Conservation (phyloP, 1,140 invertebrate genomes). For the Euglossa dilemma region DNA sequence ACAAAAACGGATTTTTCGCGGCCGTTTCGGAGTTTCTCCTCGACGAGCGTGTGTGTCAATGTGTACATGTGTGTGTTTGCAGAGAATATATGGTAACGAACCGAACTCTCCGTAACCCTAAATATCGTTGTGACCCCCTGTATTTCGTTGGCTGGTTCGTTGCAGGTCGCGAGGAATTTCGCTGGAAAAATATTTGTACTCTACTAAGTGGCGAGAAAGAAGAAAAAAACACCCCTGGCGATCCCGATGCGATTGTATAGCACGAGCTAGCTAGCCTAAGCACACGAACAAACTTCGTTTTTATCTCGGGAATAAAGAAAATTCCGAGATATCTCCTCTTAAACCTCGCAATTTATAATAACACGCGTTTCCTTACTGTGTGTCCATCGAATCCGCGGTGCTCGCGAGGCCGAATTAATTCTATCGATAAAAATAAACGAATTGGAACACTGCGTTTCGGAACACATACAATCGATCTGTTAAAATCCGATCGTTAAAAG, state of each 20-base stretch:
- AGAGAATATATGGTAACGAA: not conserved
- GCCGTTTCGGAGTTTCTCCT: constrained; percentile 7
- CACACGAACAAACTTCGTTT: too few species aligned
- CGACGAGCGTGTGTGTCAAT: not conserved
- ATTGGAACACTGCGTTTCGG: too few species aligned
- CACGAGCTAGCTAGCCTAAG: not conserved
- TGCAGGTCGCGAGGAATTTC: constrained; percentile 33
- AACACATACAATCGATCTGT: too few species aligned
- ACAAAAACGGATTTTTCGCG: constrained; percentile 64
- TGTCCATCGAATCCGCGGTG: too few species aligned
- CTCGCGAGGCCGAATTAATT: not conserved
- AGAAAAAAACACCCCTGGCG: not conserved
- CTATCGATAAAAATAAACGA: not conserved
- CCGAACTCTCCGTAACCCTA: not conserved
- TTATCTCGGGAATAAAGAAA: too few species aligned
- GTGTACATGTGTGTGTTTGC: not conserved
- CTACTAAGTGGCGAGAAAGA: constrained; percentile 9
- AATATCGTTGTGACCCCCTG: not conserved
- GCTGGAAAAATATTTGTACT: constrained; percentile 56
- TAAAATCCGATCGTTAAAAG: too few species aligned
- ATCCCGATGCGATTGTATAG: not conserved
- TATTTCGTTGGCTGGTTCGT: not conserved
- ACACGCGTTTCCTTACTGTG: too few species aligned
- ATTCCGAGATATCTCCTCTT: too few species aligned
- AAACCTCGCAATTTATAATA: too few species aligned